Percentiles rank a stretch among this genome's conserved stretches.
These are phyloP conservation scores for Drosophila pseudotakahashii DNA, from an alignment of 2,888 invertebrate genomes.

Conservation along the genomic window DNA sequence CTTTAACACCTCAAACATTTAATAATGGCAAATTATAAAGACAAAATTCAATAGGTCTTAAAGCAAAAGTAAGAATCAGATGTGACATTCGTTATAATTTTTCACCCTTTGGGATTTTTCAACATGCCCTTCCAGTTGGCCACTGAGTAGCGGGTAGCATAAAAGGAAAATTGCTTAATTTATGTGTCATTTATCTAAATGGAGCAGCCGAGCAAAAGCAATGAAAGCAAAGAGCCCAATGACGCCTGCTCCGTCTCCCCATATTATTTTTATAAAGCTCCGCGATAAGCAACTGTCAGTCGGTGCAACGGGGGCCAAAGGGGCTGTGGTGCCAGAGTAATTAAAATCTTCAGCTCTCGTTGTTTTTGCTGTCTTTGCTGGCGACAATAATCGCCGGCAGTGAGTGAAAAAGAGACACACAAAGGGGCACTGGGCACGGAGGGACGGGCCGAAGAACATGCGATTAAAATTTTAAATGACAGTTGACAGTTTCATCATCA, in stretches of 20 bases:
- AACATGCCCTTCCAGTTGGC: conserved; percentile 12
- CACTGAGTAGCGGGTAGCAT: conserved; percentile 43
- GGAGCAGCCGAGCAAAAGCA: conserved; percentile 65
- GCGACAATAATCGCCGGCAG: conserved; percentile 70
- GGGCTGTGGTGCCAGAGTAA: conserved; percentile 64
- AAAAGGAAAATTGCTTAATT: conserved; percentile 78
- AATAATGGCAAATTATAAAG: too few relatives aligned
- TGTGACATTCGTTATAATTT: neutral
- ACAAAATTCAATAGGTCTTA: too few relatives aligned
- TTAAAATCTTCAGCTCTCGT: conserved; percentile 52
- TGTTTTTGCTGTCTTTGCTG: conserved; percentile 34
- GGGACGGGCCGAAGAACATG: conserved; percentile 50
- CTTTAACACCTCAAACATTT: too few relatives aligned
- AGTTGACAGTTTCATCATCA: conserved; percentile 77
- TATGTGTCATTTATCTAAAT: conserved; percentile 79
- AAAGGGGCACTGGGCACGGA: conserved; percentile 1
- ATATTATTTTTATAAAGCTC: conserved; percentile 66
- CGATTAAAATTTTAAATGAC: conserved; percentile 77
- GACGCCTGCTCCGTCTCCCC: conserved; percentile 55
- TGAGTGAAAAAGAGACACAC: conserved; percentile 56
- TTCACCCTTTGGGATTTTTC: neutral
- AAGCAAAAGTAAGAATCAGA: too few relatives aligned
- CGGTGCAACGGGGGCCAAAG: neutral
- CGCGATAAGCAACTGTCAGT: conserved; percentile 66
- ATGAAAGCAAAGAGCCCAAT: conserved; percentile 53